Evolutionary conservation across 2,888 invertebrate species (phyloP).

Genomic region (Endomychus coccineus): DNA sequence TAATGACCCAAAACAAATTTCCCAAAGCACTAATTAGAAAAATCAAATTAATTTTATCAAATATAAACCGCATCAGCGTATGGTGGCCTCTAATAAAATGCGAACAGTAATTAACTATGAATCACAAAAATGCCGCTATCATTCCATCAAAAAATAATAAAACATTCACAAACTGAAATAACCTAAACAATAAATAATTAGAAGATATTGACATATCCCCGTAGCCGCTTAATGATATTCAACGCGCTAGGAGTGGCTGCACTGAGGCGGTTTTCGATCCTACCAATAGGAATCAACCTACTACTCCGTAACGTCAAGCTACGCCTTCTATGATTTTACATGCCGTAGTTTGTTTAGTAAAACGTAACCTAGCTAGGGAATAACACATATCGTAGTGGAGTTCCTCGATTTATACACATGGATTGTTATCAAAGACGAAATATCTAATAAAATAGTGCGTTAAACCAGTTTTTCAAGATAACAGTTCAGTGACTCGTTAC

Average conservation of each 20-base stretch:
- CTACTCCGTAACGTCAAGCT: constrained; percentile 23
- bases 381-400: constrained; percentile 27
- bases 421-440: no score
- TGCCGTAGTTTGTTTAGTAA: constrained; percentile 35
- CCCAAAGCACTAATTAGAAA: no score
- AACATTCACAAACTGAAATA: constrained; percentile 31
- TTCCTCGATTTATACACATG: no score
- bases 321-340: constrained; percentile 24
- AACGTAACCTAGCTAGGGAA: constrained; percentile 31
- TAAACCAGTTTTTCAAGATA: no score
- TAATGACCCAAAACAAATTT: no score
- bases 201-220: constrained; percentile 42
- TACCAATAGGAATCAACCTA: constrained; percentile 28
- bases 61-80: no score
- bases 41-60: no score
- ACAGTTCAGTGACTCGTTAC: no score
- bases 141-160: constrained; percentile 41
- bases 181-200: constrained; percentile 42
- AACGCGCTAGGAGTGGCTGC: constrained; percentile 26
- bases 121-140: constrained; percentile 26
- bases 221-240: constrained; percentile 41
- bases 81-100: no score
- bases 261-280: constrained; percentile 25
- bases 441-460: no score
- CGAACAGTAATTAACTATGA: constrained; percentile 25